Evolutionary conservation across 2,888 invertebrate genomes (phyloP).

Genomic region (Heliconius charithonia): DNA sequence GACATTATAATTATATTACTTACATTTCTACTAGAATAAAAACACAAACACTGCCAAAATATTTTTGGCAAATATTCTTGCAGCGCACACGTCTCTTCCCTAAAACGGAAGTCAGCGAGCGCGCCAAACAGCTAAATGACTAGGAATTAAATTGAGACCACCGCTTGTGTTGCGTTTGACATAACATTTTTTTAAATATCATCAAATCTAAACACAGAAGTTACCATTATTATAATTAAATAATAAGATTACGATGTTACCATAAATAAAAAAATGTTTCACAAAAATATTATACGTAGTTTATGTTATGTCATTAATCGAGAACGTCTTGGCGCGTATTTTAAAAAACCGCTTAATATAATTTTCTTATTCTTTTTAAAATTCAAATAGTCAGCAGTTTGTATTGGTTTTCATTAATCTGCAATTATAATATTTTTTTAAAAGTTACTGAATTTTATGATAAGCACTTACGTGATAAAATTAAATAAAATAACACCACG

Average conservation of each 20-base stretch:
- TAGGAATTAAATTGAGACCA: constrained; percentile 5
- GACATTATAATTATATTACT: not conserved
- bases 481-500: too few species aligned
- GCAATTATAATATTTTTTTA: too few species aligned
- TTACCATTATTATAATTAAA: not conserved
- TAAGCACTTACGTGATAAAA: too few species aligned
- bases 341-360: not conserved
- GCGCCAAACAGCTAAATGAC: constrained; percentile 41
- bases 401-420: too few species aligned
- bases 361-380: not conserved
- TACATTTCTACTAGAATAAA: constrained; percentile 25
- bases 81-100: constrained; percentile 17
- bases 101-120: constrained; percentile 36
- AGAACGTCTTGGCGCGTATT: not conserved
- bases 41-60: constrained; percentile 19
- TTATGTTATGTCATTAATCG: too few species aligned
- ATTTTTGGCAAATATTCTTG: constrained; percentile 6
- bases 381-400: not conserved
- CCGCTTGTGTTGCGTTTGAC: constrained; percentile 20
- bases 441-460: too few species aligned
- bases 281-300: not conserved
- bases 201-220: not conserved
- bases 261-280: not conserved
- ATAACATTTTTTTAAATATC: not conserved
- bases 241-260: not conserved